Evolutionary conservation across 2,888 invertebrate genomes (phyloP).

Genomic region (Pristionchus entomophagus): DNA sequence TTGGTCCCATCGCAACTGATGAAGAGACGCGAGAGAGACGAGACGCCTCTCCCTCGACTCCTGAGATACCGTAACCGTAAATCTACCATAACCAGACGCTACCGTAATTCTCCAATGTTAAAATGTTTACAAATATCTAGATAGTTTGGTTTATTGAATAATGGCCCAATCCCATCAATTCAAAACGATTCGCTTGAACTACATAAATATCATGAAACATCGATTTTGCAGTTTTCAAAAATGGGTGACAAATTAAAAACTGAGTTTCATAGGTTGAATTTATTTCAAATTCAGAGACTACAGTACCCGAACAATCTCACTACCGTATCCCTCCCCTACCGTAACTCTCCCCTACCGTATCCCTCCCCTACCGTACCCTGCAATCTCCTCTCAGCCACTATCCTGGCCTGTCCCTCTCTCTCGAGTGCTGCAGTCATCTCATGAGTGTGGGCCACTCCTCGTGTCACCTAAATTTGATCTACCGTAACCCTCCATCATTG

Average conservation of each 20-base stretch:
- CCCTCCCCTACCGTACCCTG: background rate
- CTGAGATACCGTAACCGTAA: background rate
- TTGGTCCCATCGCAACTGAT: background rate
- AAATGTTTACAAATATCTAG: too few species aligned
- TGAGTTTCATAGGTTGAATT: too few species aligned
- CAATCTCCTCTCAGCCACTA: slow-evolving; percentile 47
- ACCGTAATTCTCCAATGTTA: background rate
- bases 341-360: background rate
- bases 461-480: too few species aligned
- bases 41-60: slow-evolving; percentile 7
- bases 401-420: slow-evolving; percentile 47
- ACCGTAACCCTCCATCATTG: too few species aligned
- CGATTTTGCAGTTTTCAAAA: too few species aligned
- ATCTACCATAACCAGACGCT: background rate
- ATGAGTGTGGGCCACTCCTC: slow-evolving; percentile 56
- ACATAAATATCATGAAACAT: too few species aligned
- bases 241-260: too few species aligned
- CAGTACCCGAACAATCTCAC: background rate
- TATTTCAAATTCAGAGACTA: too few species aligned
- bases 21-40: slow-evolving; percentile 44
- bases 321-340: background rate
- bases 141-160: too few species aligned
- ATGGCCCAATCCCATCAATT: too few species aligned
- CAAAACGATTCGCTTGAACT: background rate
- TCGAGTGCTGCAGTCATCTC: slow-evolving; percentile 57